Evolutionary conservation across 1,140 invertebrate genomes (phyloP).

Genomic region (Trachelipus rathkii): DNA sequence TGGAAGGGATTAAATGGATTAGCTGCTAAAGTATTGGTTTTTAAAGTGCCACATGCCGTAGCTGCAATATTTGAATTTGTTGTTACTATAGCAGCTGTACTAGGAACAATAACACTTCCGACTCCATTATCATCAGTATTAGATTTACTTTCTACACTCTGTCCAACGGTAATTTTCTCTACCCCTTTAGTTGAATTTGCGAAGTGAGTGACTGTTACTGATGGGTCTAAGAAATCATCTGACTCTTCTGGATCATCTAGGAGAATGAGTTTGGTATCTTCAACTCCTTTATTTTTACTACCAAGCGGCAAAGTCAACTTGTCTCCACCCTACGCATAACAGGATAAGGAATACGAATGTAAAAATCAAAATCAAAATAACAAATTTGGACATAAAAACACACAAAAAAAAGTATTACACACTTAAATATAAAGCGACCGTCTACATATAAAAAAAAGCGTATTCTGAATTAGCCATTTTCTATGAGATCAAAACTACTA

Average conservation of each 20-base stretch:
- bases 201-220: neutral
- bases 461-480: too few relatives aligned
- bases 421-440: neutral
- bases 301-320: neutral
- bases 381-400: neutral
- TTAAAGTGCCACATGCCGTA: neutral
- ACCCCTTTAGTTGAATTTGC: neutral
- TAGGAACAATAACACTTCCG: too few relatives aligned
- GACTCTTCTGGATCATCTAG: neutral
- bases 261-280: neutral
- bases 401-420: neutral
- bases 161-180: neutral
- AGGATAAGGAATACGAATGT: neutral
- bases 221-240: neutral
- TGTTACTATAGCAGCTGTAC: neutral
- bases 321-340: neutral
- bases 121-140: too few relatives aligned
- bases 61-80: neutral
- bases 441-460: too few relatives aligned
- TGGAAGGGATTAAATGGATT: neutral
- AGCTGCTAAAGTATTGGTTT: neutral
- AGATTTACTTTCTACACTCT: neutral
- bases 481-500: too few relatives aligned
- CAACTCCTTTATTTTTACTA: neutral
- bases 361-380: neutral